Evolutionary conservation across 2,113 vertebrate species (phyloP).

Genomic region (Nannospalax galili): DNA sequence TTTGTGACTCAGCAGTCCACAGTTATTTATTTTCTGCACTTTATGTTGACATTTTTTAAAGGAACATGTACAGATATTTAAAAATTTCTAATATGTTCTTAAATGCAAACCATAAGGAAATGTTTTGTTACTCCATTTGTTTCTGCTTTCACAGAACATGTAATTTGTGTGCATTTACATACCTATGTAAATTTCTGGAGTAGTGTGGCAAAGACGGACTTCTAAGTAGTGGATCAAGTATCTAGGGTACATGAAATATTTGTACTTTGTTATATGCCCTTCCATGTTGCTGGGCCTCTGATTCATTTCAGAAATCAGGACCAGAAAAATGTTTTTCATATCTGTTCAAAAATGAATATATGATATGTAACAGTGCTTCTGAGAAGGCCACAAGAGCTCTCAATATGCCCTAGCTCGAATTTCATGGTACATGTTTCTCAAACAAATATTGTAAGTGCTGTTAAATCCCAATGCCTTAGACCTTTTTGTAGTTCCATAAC

Average conservation of each 20-base stretch:
- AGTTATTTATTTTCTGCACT: too few relatives aligned
- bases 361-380: background rate
- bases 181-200: background rate
- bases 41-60: too few relatives aligned
- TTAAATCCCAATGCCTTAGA: background rate
- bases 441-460: background rate
- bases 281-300: background rate
- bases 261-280: background rate
- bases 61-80: background rate
- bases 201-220: background rate
- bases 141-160: constrained; percentile 14
- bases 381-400: background rate
- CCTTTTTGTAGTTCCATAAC: background rate
- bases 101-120: background rate
- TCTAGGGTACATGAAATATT: background rate
- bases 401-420: background rate
- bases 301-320: background rate
- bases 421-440: background rate
- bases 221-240: background rate
- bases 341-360: background rate
- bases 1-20: too few relatives aligned
- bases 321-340: background rate
- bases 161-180: background rate
- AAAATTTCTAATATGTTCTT: background rate
- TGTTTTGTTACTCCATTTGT: background rate